Conservation (phyloP, 2,888 invertebrate genomes). For the Melanostoma mellinum region DNA sequence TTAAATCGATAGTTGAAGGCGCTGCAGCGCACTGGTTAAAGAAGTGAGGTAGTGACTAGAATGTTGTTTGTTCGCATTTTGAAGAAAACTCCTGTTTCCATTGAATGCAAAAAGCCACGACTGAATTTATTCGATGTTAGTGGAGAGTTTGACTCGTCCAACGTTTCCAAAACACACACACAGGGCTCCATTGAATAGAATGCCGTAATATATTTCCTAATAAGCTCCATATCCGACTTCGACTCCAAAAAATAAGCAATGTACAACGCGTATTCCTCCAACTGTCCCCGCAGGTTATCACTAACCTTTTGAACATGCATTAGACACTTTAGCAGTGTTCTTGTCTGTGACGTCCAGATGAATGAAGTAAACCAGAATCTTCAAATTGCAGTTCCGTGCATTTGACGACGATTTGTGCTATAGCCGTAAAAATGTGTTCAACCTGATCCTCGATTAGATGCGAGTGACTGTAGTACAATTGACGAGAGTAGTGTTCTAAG, state of each 20-base stretch:
- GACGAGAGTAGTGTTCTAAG: conserved; percentile 57
- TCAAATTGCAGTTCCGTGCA: conserved; percentile 43
- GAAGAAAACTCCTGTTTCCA: conserved; percentile 75
- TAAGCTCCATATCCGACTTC: conserved; percentile 31
- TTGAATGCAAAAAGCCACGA: conserved; percentile 74
- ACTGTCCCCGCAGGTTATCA: conserved; percentile 41
- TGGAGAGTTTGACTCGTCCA: conserved; percentile 73
- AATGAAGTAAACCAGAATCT: conserved; percentile 36
- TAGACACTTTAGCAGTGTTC: conserved; percentile 62
- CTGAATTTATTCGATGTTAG: conserved; percentile 73
- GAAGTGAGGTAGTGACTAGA: conserved; percentile 74
- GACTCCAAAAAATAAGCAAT: conserved; percentile 59
- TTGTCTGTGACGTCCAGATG: conserved; percentile 46
- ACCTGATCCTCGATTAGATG: conserved; percentile 33
- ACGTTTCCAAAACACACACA: conserved; percentile 31
- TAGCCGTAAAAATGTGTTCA: conserved; percentile 31
- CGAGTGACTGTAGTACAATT: conserved; percentile 39
- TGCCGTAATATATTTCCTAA: conserved; percentile 74
- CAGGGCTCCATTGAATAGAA: conserved; percentile 74
- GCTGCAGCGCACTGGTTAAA: too few relatives aligned
- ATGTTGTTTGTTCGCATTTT: conserved; percentile 73
- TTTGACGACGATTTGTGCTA: conserved; percentile 15
- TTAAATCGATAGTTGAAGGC: conserved; percentile 75
- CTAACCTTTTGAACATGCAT: conserved; percentile 76
- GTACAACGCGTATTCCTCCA: conserved; percentile 74